Evolutionary conservation across 2,113 vertebrate genomes (phyloP), one percentile per base, ranked within the genome.

Genomic region (Amphiprion ocellaris): DNA sequence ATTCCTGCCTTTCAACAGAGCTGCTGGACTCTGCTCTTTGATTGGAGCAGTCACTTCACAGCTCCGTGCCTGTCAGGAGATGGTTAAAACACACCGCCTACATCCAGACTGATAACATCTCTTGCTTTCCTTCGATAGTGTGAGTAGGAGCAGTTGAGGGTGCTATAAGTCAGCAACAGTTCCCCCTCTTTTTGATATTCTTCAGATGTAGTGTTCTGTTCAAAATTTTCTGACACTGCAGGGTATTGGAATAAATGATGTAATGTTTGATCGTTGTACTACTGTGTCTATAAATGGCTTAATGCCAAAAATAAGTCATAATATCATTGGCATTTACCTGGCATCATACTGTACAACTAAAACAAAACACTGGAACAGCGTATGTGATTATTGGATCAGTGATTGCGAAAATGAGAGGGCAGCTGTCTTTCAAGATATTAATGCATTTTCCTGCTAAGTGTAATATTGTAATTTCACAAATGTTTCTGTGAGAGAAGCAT

Each of bases 1-100:
- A 94, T 95, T 93, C 90, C 88, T 89, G 75, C 89, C 89, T 93
- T 86, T 95, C 92, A 93, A 37, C 92, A 62, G 77, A 66, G 50
- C 76, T 79, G 85, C 84, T 87, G 89, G 81, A 76, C 54, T 84
- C 64, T 58, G 49, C 76, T 62, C 67, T 71, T 61, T 88, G 85
- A 93, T 93, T 90, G 92, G 90, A 81, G 56, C 55, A 80, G 64
- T 46, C 66, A 54, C 62, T 83, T 83, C 84, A 61, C 87, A 73
- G 79, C 83, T 76, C 68, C 69, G 67, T 26, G 41, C 61, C 46
- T 69, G 79, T 79, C 75, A 76, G 69, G 63, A 86, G 87, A 87
- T 64, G 80, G 63, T 83, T 82, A 69, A 84, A 83, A 90, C 76
- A 86, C 70, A 72, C 24, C 58, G 41, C 68, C 79, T 77, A 39